Percentiles rank a stretch among this genome's conserved stretches.
phyloP scores from a whole-genome alignment of 2,888 invertebrate genomes.

The Stenotaenia linearis region DNA sequence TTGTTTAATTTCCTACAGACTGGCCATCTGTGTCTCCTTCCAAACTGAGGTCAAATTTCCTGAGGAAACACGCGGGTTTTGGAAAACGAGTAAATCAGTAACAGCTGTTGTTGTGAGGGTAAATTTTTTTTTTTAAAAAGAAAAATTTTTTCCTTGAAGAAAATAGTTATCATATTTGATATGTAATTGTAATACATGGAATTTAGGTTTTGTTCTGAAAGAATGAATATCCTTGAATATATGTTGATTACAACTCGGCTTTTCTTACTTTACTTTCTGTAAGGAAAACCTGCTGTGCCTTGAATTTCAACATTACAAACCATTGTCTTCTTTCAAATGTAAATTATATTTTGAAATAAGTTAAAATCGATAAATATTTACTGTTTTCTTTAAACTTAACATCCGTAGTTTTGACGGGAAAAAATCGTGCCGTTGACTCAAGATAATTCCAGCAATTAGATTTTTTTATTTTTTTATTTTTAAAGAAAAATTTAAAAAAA shows the following conservation, averaged over 20 bases:
- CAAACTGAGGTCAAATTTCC: not conserved
- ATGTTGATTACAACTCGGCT: not conserved
- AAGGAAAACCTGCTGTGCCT: too few relatives aligned
- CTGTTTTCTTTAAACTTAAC: not conserved
- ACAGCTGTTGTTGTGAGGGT: not conserved
- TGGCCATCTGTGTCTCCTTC: slow-evolving; percentile 1
- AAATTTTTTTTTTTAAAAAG: not conserved
- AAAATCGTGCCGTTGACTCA: not conserved
- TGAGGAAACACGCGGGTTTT: not conserved
- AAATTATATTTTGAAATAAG: too few relatives aligned
- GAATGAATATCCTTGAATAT: not conserved
- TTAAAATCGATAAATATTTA: too few relatives aligned
- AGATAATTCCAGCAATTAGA: not conserved
- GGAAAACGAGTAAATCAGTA: not conserved
- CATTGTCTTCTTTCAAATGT: too few relatives aligned
- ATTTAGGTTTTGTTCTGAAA: not conserved
- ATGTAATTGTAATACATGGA: not conserved
- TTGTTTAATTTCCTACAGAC: not conserved
- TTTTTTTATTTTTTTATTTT: not conserved
- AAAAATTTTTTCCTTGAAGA: too few relatives aligned
- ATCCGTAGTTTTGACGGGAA: not conserved
- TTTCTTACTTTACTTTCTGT: not conserved
- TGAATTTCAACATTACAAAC: too few relatives aligned
- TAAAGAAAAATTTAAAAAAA: too few relatives aligned
- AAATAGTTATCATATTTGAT: too few relatives aligned